phyloP scores from a whole-genome alignment of 2,888 invertebrate species.

The Ennomos quercinarius region DNA sequence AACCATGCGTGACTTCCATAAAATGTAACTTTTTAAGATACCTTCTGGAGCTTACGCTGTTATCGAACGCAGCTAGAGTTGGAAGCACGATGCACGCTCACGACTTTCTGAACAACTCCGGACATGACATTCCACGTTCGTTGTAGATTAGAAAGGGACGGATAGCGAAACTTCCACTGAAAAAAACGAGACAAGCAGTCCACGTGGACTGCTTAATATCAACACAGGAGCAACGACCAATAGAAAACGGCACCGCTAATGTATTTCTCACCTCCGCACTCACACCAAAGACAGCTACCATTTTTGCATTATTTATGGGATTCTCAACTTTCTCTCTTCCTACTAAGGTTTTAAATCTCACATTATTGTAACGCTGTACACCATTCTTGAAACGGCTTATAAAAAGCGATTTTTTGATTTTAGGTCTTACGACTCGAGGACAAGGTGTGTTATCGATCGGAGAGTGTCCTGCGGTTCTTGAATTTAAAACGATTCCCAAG shows the following conservation, averaged over 20 bases:
- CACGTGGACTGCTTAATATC: slow-evolving; percentile 85
- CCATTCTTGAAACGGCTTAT: slow-evolving; percentile 74
- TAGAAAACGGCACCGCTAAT: slow-evolving; percentile 85
- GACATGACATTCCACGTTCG: slow-evolving; percentile 86
- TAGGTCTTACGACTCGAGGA: slow-evolving; percentile 55
- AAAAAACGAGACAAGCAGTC: slow-evolving; percentile 85
- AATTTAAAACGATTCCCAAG: slow-evolving; percentile 85
- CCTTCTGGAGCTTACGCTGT: slow-evolving; percentile 58
- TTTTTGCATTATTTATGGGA: slow-evolving; percentile 68
- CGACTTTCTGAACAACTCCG: slow-evolving; percentile 86
- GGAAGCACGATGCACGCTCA: slow-evolving; percentile 85
- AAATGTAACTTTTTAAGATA: slow-evolving; percentile 49
- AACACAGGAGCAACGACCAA: slow-evolving; percentile 85
- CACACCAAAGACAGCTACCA: slow-evolving; percentile 78
- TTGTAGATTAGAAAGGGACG: slow-evolving; percentile 85
- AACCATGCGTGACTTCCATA: slow-evolving; percentile 48
- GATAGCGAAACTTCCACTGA: slow-evolving; percentile 75
- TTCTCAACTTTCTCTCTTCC: slow-evolving; percentile 64
- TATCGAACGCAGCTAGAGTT: slow-evolving; percentile 62
- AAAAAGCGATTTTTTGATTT: slow-evolving; percentile 60
- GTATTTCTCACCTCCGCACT: slow-evolving; percentile 86
- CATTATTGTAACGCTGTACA: slow-evolving; percentile 54
- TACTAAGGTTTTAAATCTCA: slow-evolving; percentile 68
- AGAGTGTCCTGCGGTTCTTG: slow-evolving; percentile 79
- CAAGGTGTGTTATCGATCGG: slow-evolving; percentile 65